phyloP scores from a whole-genome alignment of 1,140 invertebrate species.

The Aphelinus certus region DNA sequence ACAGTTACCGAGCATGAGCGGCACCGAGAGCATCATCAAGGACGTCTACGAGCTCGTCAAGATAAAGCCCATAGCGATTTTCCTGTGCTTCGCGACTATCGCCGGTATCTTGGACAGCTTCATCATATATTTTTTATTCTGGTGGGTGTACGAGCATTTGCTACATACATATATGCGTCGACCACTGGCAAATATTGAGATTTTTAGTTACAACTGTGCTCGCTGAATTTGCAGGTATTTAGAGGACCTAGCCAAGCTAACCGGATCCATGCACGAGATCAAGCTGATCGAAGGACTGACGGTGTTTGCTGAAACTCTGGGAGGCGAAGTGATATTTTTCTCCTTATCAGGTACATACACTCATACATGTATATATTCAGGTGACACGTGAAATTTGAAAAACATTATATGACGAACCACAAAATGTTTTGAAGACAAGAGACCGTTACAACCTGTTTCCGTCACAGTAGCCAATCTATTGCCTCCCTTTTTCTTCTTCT shows the following conservation, averaged over 20 bases:
- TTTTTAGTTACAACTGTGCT: slow-evolving; percentile 11
- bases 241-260: slow-evolving; percentile 75
- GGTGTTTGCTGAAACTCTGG: slow-evolving; percentile 77
- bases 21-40: slow-evolving; percentile 72
- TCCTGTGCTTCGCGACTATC: slow-evolving; percentile 75
- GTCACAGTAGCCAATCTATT: too few relatives aligned
- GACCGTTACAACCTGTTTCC: too few relatives aligned
- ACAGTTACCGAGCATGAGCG: slow-evolving; percentile 73
- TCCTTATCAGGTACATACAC: slow-evolving; percentile 55
- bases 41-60: slow-evolving; percentile 70
- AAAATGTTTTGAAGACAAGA: too few relatives aligned
- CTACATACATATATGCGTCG: neutral
- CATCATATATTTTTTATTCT: slow-evolving; percentile 82
- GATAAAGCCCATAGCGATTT: slow-evolving; percentile 71
- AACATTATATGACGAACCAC: too few relatives aligned
- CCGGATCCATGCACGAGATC: slow-evolving; percentile 70
- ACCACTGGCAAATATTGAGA: too few relatives aligned
- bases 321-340: slow-evolving; percentile 81
- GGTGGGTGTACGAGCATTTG: slow-evolving; percentile 64
- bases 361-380: slow-evolving; percentile 4
- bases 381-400: too few relatives aligned
- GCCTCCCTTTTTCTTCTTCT: too few relatives aligned
- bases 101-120: slow-evolving; percentile 81
- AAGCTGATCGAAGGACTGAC: slow-evolving; percentile 81
- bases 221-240: slow-evolving; percentile 68